Base-by-base conservation (phyloP, 2,797 vertebrate genomes). In the Etheostoma nigrum region DNA sequence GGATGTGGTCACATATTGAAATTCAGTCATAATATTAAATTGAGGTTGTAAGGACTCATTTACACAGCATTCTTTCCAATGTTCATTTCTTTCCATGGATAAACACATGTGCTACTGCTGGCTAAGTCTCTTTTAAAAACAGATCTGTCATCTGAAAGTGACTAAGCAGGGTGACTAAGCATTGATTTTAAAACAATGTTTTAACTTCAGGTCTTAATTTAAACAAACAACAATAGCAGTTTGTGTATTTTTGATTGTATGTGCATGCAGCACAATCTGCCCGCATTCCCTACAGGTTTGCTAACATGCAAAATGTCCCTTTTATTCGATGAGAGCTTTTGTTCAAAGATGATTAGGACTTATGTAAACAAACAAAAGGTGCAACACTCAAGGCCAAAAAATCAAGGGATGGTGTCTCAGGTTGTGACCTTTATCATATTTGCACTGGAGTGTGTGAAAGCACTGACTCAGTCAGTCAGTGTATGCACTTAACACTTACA, bases 1-100 rank as follows among this genome's bases (percentile, higher is more conserved):
- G 12, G 61, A 74, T 58, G 55, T 45, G 72, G 63, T 48, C 62
- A 14, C 61, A 72, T 72, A 48, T 64, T 78, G 70, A 81, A 77
- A 77, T 61, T n/a, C 58, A 49, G 58, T 61, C 69, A 40, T 5
- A 21, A 70, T 54, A 73, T 51, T 66, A 51, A 52, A 78, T 59
- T 59, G 49, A 53, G 33, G 25, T 55, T 60, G 12, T 36, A 21
- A 57, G 40, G 16, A 70, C 30, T 65, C 25, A 51, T 27, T 62
- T 45, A 27, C 16, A 19, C 33, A 11, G 48, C 4, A 16, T n/a
- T 23, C 16, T 65, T 66, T 64, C 16, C n/a, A 42, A 4, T 4
- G 19, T 33, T 49, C 0, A 58, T 47, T 60, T 25, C 59, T 30
- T 30, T 8, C 9, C 11, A 21, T 21, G 13, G 52, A 65, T 65